A percentile compares a stretch with the other conserved stretches of the same genome.
These are phyloP conservation scores for Sorex araneus DNA, from an alignment of 2,113 vertebrate species.

Conservation along the genomic window DNA sequence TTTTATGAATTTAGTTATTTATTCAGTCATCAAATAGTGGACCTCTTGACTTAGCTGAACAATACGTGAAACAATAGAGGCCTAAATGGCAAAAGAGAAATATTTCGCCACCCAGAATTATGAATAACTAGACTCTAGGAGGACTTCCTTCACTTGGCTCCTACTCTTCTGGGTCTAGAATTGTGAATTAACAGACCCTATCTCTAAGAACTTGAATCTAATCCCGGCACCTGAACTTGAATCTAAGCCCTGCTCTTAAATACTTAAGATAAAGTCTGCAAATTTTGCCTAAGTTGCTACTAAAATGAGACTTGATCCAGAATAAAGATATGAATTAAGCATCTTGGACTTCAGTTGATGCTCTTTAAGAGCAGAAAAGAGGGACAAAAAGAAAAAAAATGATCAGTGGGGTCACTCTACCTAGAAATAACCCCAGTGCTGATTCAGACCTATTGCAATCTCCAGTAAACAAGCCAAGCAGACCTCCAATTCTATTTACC, in stretches of 20 bases:
- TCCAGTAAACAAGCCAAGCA: background rate
- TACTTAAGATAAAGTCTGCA: background rate
- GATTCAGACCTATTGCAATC: background rate
- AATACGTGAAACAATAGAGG: background rate
- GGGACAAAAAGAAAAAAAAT: too few species aligned
- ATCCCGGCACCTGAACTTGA: background rate
- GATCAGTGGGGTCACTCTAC: fast-evolving
- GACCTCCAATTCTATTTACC: background rate
- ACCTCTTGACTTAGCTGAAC: background rate
- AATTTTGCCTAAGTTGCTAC: background rate
- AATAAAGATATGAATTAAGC: slow-evolving; percentile 10
- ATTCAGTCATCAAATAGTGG: slow-evolving; percentile 29
- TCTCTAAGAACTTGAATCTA: background rate
- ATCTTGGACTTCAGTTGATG: background rate
- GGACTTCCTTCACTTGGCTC: background rate
- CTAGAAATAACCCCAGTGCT: background rate
- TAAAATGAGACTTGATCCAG: slow-evolving; percentile 3
- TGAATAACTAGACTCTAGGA: background rate
- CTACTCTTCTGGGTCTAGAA: background rate
- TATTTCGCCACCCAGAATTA: background rate
- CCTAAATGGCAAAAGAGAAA: background rate
- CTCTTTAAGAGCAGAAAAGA: background rate
- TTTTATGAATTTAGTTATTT: slow-evolving; percentile 39
- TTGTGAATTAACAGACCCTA: background rate
- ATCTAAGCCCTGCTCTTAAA: background rate